Base-by-base conservation (phyloP, 2,797 vertebrate genomes). In the Rachycentron canadum region DNA sequence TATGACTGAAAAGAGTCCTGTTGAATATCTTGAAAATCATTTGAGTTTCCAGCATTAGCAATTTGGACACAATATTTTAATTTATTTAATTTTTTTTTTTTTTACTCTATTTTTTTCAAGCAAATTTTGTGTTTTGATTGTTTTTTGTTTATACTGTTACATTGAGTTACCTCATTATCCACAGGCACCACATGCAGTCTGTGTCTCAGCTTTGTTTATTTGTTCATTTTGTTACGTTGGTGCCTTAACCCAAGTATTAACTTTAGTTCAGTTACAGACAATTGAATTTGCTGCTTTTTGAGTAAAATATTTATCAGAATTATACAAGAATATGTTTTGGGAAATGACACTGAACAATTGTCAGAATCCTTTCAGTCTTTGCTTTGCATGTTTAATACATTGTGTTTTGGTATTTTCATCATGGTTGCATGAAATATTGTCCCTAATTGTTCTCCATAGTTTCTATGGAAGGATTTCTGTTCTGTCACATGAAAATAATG, bases 171-270 rank as follows among this genome's bases (percentile, higher is more conserved):
- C 88, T 90, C 88, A 86, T 70, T 63, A 72, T 82, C 66, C 71
- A 79, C 78, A 80, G 49, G 72, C 82, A 70, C 69, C 72, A 60
- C 88, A 77, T 68, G 69, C 49, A 84, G 68, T 55, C 72, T 70
- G 26, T 68, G 74, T n/a, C n/a, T n/a, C n/a, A 64, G 71, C 65
- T 84, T 86, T 82, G 62, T 81, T 71, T 69, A 43, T 78, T 82
- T 81, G 55, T 82, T 76, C 0, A 34, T 91, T 90, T 85, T 82
- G 66, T 92, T 92, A 86, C 34, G 70, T 91, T 79, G 85, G 93
- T 95, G 95, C 94, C 95, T 95, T 95, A 94, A 89, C 86, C 78
- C 62, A 69, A 86, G 87, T 87, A 78, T 93, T 89, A 71, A 73
- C 38, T 74, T 88, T 77, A 55, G 65, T 81, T 89, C 25, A 58